Percentiles rank a stretch among this genome's conserved stretches.
phyloP scores from a whole-genome alignment of 2,888 invertebrate species.

The Idaea biselata region DNA sequence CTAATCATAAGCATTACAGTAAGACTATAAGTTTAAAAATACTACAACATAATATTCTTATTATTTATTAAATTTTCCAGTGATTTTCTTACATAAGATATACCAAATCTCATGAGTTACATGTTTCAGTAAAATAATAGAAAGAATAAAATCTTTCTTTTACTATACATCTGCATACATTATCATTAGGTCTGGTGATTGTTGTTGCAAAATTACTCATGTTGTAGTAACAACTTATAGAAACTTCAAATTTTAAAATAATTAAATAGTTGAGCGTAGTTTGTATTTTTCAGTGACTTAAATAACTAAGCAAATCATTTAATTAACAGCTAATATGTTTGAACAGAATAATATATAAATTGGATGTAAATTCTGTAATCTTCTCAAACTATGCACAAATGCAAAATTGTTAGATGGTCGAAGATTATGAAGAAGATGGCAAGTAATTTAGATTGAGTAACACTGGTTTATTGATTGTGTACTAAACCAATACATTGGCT shows the following conservation, averaged over 20 bases:
- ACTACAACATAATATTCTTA: neutral
- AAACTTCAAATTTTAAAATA: neutral
- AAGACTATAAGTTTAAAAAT: too few species aligned
- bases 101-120: neutral
- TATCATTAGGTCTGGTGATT: neutral
- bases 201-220: neutral
- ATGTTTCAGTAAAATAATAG: constrained; percentile 17
- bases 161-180: neutral
- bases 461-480: too few species aligned
- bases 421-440: too few species aligned
- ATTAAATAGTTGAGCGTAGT: neutral
- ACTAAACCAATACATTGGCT: too few species aligned
- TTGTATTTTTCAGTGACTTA: constrained; percentile 1
- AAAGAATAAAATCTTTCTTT: neutral
- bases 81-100: constrained; percentile 9
- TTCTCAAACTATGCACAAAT: neutral
- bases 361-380: neutral
- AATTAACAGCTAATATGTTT: neutral
- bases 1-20: too few species aligned
- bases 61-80: constrained; percentile 4
- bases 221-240: neutral
- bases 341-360: neutral
- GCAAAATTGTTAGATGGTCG: neutral
- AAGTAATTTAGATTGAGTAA: neutral
- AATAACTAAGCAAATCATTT: neutral